Base-by-base conservation (phyloP, 2,113 vertebrate genomes). In the Stegastes partitus region DNA sequence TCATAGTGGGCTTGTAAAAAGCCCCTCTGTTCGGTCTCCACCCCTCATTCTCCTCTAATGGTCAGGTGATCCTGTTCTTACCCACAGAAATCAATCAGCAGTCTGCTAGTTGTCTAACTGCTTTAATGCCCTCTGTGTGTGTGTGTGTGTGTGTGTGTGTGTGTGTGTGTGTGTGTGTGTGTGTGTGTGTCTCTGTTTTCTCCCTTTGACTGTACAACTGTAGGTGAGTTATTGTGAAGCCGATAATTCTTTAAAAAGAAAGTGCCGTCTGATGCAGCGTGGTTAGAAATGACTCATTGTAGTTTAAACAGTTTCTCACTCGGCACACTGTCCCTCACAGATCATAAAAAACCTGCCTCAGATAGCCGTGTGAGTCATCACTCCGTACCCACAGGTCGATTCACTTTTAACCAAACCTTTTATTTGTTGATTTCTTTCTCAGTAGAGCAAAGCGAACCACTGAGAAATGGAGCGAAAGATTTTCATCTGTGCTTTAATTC, bases 31-130 rank as follows among this genome's bases (percentile, higher is more conserved):
- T 78, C 18, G 3, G 42, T 45, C 69, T 45, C 70, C 74, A 18
- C 81, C 85, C 77, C 54, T 83, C 54, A 70, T 81, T 87, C 74
- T 57, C 62, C 12, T 0, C 70, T 79, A 84, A 79, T 77, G 62
- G 72, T 91, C 90, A 92, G 88, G 90, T 90, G 82, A 77, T 85
- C 81, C 80, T 84, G 82, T 84, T 88, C 68, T 49, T 68, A 82
- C 26, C 61, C 66, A 54, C 71, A 83, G 82, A 81, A 85, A 90
- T 87, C 85, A 86, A 82, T 90, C 88, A 91, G 54, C 87, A 90
- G 87, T 85, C 77, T 86, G 77, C 57, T 89, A 18, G 45, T 21
- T 88, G 86, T 87, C 87, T 81, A 11, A 16, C 68, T 51, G 39
- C 4, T 23, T 85, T 47, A 85, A 79, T 82, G 11, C 44, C 54